Evolutionary conservation across 2,113 vertebrate species (phyloP), one percentile per base, ranked within the genome.

Genomic region (Ranitomeya imitator): DNA sequence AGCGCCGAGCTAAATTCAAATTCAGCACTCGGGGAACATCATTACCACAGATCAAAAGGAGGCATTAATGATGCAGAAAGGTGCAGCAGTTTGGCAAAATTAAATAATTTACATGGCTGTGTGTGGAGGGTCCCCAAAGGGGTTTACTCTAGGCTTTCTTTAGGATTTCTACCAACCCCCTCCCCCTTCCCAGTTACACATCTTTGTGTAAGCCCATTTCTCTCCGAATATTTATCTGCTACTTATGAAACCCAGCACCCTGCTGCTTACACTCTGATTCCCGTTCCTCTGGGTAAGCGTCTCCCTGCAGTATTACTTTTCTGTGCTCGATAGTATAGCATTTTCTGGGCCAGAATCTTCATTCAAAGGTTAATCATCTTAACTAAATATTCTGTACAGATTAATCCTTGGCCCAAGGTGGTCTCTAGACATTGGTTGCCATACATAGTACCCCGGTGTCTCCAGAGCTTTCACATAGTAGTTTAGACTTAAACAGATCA

Each of bases 11-110:
- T 45, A 76, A 52, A 37, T 90, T 90, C 90, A 87, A 84, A 88
- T 92, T 52, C 90, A 78, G 19, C 90, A 4, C 91, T 91, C 91
- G 85, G 92, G 93, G 93, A 93, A 93, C 94, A 94, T 96, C 94
- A 95, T 95, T 95, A 96, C 93, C 92, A 91, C 91, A 94, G 94
- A 95, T 96, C 94, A 95, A 96, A 95, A 94, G 93, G 93, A 93
- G 93, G 92, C 88, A 93, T 96, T 92, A 95, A 95, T 95, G 93
- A 95, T 94, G 93, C 93, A 95, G 95, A 94, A 92, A 93, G 91
- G 92, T 94, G 94, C 94, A 91, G 94, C 93, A 93, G 94, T 96
- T 95, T 94, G 94, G 92, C 93, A 91, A 95, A 95, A 95, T 95
- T 93, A 93, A 95, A 95, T 95, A 95, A 95, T 95, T 94, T 93